Evolutionary conservation across 2,797 vertebrate genomes (phyloP), one percentile per base, ranked within the genome.

Genomic region (Perodicticus potto): DNA sequence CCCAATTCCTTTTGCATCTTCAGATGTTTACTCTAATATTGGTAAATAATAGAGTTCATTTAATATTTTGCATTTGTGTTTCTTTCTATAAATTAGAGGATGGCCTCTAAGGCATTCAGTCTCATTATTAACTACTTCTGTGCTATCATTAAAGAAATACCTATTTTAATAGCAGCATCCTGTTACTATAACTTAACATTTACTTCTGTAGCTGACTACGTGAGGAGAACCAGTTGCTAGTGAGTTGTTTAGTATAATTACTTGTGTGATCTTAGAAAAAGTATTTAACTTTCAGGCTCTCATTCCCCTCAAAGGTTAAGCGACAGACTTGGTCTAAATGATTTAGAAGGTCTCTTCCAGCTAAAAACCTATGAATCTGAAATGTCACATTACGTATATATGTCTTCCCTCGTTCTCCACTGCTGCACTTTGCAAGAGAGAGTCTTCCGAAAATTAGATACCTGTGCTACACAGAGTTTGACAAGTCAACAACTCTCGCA

Each of bases 31-130:
- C 69, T 84, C 61, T 55, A 92, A 73, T 73, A 80, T n/a, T 80
- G 78, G 25, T 61, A 86, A 93, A 73, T 2, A 93, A 29, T 53
- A 53, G 76, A 72, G 11, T 43, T 25, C 29, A 89, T 9, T 61
- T 25, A 34, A 22, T 61, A 87, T 61, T 93, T 69, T 94, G 25
- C 29, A 93, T 86, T 74, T 89, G 27, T 89, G 29, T 73, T 95
- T 86, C 53, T 80, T 96, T 49, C 45, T 81, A 40, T 45, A 91
- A 93, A 63, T 69, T 86, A 86, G 29, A 16, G 77, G n/a, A 8
- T 82, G 11, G 32, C 34, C 19, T 93, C 55, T 83, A 72, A 94
- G 27, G 40, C 29, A 59, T 43, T 86, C 49, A 89, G 5, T 72
- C 11, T 25, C n/a, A 76, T 78, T 45, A 25, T 87, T 80, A 86